phyloP scores from a whole-genome alignment of 2,797 vertebrate genomes.

The Bradypodion ventrale region DNA sequence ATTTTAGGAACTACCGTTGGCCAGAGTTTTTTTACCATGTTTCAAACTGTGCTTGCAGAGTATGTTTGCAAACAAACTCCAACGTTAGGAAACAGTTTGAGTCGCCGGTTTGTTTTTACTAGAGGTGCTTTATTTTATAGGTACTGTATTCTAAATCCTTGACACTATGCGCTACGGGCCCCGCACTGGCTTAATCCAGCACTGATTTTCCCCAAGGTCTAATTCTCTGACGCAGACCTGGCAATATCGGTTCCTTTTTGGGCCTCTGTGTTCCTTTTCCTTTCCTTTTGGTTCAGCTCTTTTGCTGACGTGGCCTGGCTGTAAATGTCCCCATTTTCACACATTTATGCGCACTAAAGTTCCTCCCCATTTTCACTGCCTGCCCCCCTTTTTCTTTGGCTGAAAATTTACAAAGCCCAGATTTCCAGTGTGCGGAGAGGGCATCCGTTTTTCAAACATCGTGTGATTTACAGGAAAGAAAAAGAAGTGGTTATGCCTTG shows the following conservation, averaged over 20 bases:
- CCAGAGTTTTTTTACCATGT: too few relatives aligned
- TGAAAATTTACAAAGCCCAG: neutral
- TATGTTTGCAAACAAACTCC: too few relatives aligned
- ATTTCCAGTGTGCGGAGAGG: neutral
- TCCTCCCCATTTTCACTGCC: too few relatives aligned
- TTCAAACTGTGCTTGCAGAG: too few relatives aligned
- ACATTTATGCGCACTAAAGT: fast-evolving
- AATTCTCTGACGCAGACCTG: neutral
- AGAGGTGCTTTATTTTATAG: too few relatives aligned
- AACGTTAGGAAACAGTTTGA: too few relatives aligned
- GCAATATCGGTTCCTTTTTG: neutral
- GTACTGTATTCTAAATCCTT: too few relatives aligned
- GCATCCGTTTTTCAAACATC: conserved; percentile 5
- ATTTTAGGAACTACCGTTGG: too few relatives aligned
- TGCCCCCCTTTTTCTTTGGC: fast-evolving
- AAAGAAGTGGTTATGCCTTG: conserved; percentile 37
- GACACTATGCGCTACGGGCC: too few relatives aligned
- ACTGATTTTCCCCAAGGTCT: too few relatives aligned
- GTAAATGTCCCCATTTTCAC: neutral
- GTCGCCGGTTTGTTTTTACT: neutral
- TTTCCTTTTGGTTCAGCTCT: neutral
- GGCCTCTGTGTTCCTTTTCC: neutral
- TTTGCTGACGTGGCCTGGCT: fast-evolving
- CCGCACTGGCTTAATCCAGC: too few relatives aligned
- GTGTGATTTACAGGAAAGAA: conserved; percentile 42